Base-by-base conservation (phyloP, 2,888 invertebrate species). In the Sarcophaga carnaria region DNA sequence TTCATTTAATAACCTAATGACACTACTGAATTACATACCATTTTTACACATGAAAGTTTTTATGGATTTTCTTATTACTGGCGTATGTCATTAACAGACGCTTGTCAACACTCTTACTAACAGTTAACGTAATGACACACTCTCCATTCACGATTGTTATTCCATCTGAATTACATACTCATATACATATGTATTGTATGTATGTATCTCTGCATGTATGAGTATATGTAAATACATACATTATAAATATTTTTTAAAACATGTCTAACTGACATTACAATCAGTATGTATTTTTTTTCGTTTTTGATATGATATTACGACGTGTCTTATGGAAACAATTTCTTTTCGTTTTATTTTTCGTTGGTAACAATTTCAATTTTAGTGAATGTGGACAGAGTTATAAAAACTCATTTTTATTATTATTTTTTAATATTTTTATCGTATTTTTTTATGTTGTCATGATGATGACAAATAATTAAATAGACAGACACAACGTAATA, bases 311-410 rank as follows among this genome's bases (percentile, higher is more conserved):
- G 10, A 37, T 10, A 37, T 47, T 62, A 69, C 74, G 25, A 59
- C 11, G 14, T 54, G 25, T 66, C 37, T 66, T 37, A 66, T 66
- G 54, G 60, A 66, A 66, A 14, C 25, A 14, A 10, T 69, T 69
- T 72, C 20, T 66, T 60, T 37, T 45, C 10, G 4, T 63, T 37
- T 27, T 37, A 11, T 75, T 75, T 77, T 72, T 27, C 8, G 47
- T 64, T 14, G 12, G 47, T 64, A 72, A 74, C 80, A 80, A 72
- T 80, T 80, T 59, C 59, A 72, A 69, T 74, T 80, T 80, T 72
- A 74, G 80, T 80, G 72, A 74, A 74, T 69, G 77, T 83, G 77
- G 77, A 64, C 83, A 86, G 37, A 37, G 80, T 83, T 72, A 81
- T 69, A 75, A 81, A 72, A 77, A 22, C 72, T 66, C 69, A 76